Base-by-base conservation (phyloP, 1,140 invertebrate genomes). In the Drosophila rhopaloa region DNA sequence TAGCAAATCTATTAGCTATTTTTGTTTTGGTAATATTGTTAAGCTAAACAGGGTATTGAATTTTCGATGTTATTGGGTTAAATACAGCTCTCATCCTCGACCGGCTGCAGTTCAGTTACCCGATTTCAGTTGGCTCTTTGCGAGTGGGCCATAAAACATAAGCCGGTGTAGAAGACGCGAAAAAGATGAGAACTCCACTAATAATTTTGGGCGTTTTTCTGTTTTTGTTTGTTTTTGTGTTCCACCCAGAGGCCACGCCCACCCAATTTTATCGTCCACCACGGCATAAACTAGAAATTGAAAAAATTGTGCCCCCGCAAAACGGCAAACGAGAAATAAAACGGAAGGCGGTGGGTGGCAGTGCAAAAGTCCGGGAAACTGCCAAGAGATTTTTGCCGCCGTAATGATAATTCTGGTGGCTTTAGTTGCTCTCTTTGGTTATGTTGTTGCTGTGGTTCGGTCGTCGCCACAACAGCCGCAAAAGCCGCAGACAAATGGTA, bases 131-230 rank as follows among this genome's bases (percentile, higher is more conserved):
- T 61, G 72, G 60, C 50, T 54, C 46, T 71, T 57, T 51, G 27
- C 70, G 38, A 44, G 46, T 60, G 62, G 81, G 73, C 76, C 60
- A 81, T 86, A 83, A 80, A 81, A 73, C 84, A 85, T 81, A 66
- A 76, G 73, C 51, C 48, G 63, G 61, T 62, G 44, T 55, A 47
- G 50, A 32, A 60, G 80, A 74, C 63, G 82, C 79, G 74, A 70
- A 54, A 81, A 78, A 86, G 72, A 85, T 86, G 68, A 75, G 76
- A 85, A 57, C 60, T 70, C 54, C 60, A 59, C 74, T 66, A 81
- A 86, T 82, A 81, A 77, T 67, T 76, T 57, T 35, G 73, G 73
- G 48, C 72, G 54, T 16, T 48, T 11, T 35, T n/a, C 48, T 53
- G 37, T 56, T 35, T 66, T 24, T 29, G 3, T 53, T 37, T 60